Conservation (phyloP, 2,797 vertebrate species). For the Zenarchopterus dispar region DNA sequence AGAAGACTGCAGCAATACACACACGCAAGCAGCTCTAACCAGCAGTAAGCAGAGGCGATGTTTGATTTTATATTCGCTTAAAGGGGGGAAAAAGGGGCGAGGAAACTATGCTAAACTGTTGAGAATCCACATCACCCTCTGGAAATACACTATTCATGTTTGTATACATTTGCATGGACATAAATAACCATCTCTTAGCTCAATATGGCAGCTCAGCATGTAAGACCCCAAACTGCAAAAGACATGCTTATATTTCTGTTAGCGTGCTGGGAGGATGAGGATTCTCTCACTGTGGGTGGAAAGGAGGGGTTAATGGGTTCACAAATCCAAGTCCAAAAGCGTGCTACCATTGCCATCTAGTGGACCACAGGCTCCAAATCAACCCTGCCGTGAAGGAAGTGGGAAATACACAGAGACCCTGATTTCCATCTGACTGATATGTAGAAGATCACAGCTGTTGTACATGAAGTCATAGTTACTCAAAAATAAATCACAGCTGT, state of each 20-base stretch:
- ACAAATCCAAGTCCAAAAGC: slow-evolving; percentile 23
- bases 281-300: slow-evolving; percentile 38
- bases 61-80: slow-evolving; percentile 18
- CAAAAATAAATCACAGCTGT: no score
- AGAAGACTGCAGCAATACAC: slow-evolving; percentile 38
- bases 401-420: no score
- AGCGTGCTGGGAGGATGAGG: slow-evolving; percentile 44
- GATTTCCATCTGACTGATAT: no score
- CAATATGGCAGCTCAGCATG: slow-evolving; percentile 33
- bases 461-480: no score
- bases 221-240: slow-evolving; percentile 52
- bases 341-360: slow-evolving; percentile 63
- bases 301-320: slow-evolving; percentile 64
- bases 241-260: slow-evolving; percentile 48
- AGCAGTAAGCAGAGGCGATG: slow-evolving; percentile 19
- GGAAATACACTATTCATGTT: slow-evolving; percentile 5
- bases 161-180: slow-evolving; percentile 12
- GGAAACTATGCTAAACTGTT: slow-evolving; percentile 11
- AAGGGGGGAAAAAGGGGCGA: slow-evolving; percentile 10
- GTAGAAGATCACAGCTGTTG: no score
- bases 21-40: slow-evolving; percentile 26
- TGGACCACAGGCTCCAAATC: slow-evolving; percentile 9
- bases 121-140: slow-evolving; percentile 32
- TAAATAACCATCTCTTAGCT: slow-evolving; percentile 21
- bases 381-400: not conserved